Base-by-base conservation (phyloP, 2,888 invertebrate species). In the Neelides folsomi region DNA sequence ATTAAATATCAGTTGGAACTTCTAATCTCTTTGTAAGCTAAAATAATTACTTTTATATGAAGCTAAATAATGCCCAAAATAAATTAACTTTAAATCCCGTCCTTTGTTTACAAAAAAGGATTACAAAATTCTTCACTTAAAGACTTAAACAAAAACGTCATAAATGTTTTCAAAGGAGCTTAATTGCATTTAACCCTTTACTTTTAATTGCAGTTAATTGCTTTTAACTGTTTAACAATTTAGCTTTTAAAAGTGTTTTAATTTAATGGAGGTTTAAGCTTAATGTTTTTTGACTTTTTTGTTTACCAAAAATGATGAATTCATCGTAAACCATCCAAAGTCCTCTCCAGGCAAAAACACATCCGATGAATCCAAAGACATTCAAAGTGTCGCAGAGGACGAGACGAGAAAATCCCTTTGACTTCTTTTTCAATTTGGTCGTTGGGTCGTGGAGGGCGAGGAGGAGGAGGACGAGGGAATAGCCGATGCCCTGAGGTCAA, bases 361-460 rank as follows among this genome's bases (percentile, higher is more conserved):
- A 59, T 3, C 67, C 67, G n/a, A 66, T 51, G 55, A 66, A 67
- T 43, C 65, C 66, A 41, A 86, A 71, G 55, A 87, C 73, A 57
- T 86, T 79, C 72, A 85, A 86, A 10, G 79, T 68, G 67, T 89
- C 88, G 18, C 86, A 85, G 1, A 81, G 74, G 36, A 83, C 67
- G 19, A 88, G 72, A 55, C 86, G 75, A 9, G 76, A 67, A 6
- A 81, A 73, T 9, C 86, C 86, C 55, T 76, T 75, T 2, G 83
- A 72, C 48, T 79, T 75, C 55, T 80, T 77, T 47, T 83, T 83
- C 6, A 80, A 72, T 74, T 80, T 81, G 59, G 81, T 77, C 71
- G 85, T 79, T 9, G 80, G 71, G 0, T 83, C 82, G 69, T 88
- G 88, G 15, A 84, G 71, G 0, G 78, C 72, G 69, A 86, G 87